Evolutionary conservation across 2,113 vertebrate species (phyloP).

Genomic region (Crotophaga sulcirostris): DNA sequence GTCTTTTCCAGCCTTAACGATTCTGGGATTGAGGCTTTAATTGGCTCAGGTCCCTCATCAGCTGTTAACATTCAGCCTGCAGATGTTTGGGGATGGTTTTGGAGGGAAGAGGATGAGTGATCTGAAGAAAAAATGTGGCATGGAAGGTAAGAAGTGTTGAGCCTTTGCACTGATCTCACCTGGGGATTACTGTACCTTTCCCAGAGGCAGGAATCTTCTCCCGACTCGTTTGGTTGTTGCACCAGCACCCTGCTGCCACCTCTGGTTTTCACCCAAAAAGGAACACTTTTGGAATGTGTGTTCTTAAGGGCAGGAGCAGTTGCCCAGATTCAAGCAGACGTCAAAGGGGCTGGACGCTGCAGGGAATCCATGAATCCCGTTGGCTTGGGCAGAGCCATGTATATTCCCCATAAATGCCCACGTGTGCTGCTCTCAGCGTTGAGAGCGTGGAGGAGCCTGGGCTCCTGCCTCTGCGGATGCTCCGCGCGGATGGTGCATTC

Average conservation of each 20-base stretch:
- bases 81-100: not conserved
- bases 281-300: rapidly evolving
- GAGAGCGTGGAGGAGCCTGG: rapidly evolving
- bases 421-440: rapidly evolving
- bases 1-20: no score
- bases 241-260: rapidly evolving
- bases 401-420: rapidly evolving
- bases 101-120: no score
- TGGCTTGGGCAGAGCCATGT: rapidly evolving
- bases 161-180: not conserved
- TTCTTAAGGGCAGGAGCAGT: not conserved
- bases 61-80: not conserved
- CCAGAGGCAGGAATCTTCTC: not conserved
- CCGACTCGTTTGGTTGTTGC: rapidly evolving
- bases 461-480: rapidly evolving
- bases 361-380: not conserved
- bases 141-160: not conserved
- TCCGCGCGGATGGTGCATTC: rapidly evolving
- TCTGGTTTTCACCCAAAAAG: no score
- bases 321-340: not conserved
- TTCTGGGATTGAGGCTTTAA: not conserved
- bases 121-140: not conserved
- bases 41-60: not conserved
- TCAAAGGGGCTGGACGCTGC: not conserved
- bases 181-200: no score